Percentiles rank a stretch among this genome's conserved stretches.
Evolutionary conservation across 1,140 invertebrate genomes (phyloP).

Genomic region (Drosophila oshimai): DNA sequence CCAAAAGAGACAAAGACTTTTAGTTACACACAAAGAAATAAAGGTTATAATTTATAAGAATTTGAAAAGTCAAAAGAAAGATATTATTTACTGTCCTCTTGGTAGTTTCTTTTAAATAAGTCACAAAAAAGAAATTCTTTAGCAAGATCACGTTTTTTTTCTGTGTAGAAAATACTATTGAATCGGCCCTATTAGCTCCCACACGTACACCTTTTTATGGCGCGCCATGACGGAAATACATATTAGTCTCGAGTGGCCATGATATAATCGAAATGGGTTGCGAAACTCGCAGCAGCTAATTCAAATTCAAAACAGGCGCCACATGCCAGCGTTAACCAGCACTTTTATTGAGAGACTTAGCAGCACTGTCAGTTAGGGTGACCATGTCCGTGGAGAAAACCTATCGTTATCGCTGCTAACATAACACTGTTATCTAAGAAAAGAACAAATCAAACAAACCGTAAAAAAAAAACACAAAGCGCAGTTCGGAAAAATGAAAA

Average conservation of each 20-base stretch:
- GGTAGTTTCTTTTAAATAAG: no score
- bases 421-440: background rate
- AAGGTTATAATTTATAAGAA: background rate
- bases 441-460: slow-evolving; percentile 20
- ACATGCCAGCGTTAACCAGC: background rate
- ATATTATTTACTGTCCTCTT: no score
- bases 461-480: slow-evolving; percentile 15
- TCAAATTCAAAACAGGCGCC: slow-evolving; percentile 62
- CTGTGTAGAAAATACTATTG: slow-evolving; percentile 18
- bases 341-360: background rate
- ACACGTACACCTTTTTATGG: slow-evolving; percentile 50
- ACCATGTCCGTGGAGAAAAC: background rate
- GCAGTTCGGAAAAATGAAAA: background rate
- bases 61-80: no score
- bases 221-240: slow-evolving; percentile 73
- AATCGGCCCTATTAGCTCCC: slow-evolving; percentile 35
- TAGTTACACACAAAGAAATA: background rate
- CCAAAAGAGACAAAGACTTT: background rate
- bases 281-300: slow-evolving; percentile 52
- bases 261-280: slow-evolving; percentile 68
- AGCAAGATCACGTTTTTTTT: background rate
- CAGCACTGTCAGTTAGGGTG: background rate
- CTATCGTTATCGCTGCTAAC: slow-evolving; percentile 1
- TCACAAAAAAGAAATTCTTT: no score
- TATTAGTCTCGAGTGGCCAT: slow-evolving; percentile 59